Evolutionary conservation across 2,888 invertebrate species (phyloP).

Genomic region (Eupithecia inturbata): DNA sequence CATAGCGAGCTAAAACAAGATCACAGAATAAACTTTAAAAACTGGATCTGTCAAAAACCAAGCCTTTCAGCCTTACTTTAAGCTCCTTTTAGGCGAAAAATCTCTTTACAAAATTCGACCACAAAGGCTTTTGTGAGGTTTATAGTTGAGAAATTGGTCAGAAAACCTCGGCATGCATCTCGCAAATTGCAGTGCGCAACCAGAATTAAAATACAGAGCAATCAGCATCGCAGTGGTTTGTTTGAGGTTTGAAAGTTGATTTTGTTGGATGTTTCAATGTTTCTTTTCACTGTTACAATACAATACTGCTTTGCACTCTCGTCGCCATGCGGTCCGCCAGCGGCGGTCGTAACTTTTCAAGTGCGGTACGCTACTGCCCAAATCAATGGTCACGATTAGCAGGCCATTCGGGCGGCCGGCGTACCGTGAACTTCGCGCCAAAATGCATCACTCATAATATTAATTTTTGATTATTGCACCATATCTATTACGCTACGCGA

Average conservation of each 20-base stretch:
- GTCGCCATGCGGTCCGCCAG: too few relatives aligned
- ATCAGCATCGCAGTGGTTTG: conserved; percentile 12
- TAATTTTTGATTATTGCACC: too few relatives aligned
- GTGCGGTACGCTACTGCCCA: too few relatives aligned
- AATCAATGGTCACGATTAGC: too few relatives aligned
- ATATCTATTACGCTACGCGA: too few relatives aligned
- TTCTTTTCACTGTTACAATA: neutral
- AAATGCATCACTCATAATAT: too few relatives aligned
- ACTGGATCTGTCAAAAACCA: neutral
- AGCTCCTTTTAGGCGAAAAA: neutral
- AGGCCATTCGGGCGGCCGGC: too few relatives aligned
- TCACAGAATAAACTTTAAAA: neutral
- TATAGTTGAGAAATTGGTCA: conserved; percentile 4
- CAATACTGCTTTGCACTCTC: too few relatives aligned
- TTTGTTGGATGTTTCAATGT: conserved; percentile 7
- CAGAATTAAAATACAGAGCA: conserved; percentile 19
- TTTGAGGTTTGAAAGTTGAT: conserved; percentile 17
- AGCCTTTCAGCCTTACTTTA: neutral
- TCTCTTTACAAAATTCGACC: conserved; percentile 1
- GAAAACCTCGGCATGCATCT: neutral
- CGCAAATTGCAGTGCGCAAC: conserved; percentile 5
- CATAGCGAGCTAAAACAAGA: neutral
- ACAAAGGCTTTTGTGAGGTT: conserved; percentile 2
- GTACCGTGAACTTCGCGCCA: too few relatives aligned
- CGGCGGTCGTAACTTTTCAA: too few relatives aligned